Evolutionary conservation across 2,797 vertebrate species (phyloP), one percentile per base, ranked within the genome.

Genomic region (Manis javanica): DNA sequence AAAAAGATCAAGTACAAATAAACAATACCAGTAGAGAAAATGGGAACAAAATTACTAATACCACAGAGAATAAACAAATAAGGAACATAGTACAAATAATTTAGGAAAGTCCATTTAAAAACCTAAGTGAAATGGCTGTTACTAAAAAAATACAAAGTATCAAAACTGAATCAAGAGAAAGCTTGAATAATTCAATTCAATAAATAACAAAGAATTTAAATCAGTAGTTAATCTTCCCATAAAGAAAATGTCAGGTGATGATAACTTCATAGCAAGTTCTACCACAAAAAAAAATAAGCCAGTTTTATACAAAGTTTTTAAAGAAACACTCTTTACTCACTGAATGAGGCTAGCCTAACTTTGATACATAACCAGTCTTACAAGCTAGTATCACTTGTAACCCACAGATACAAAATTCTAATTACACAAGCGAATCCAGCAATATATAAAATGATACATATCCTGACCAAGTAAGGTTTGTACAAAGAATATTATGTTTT

Each of bases 401-500:
- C 64, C 57, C 18, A 71, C 64, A 81, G 66, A 64, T 53, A 81
- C 34, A 55, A 46, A 72, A 87, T 42, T 29, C 75, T 85, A 72
- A 81, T 18, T 83, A 88, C 13, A 19, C 49, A 49, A 37, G 18
- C 24, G 9, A 90, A 79, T 57, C 31, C 34, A 72, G 34, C 29
- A 31, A 46, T 37, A 13, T 37, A 82, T 34, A 34, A 81, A 66
- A 37, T 26, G 14, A 91, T 12, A 34, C 0, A 77, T 53, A 42
- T 61, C n/a, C 63, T 83, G 29, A 69, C 51, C 63, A 77, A 66
- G 57, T 12, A 64, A 95, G 10, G 7, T 83, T 83, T 88, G 53
- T 29, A 92, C 24, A 21, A 88, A 95, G 63, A 83, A 84, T 24
- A 23, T 23, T 74, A 88, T 39, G 37, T 95, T 77, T 83, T 34